Evolutionary conservation across 2,113 vertebrate species (phyloP).

Genomic region (Pycnonotus jocosus): DNA sequence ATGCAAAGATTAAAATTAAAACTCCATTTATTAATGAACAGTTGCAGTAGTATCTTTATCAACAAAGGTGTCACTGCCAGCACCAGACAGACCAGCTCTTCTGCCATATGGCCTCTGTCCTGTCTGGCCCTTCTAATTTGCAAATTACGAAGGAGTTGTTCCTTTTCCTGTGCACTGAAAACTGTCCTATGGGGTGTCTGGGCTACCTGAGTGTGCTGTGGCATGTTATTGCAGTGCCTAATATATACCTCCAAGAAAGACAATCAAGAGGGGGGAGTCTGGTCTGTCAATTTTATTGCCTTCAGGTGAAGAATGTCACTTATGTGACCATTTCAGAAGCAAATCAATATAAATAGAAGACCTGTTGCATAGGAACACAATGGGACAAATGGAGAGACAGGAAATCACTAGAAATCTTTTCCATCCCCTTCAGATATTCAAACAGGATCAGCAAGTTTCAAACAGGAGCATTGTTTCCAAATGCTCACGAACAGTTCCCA

Average conservation of each 20-base stretch:
- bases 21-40: neutral
- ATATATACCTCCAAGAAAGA: neutral
- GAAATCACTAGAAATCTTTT: neutral
- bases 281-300: neutral
- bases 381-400: neutral
- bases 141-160: neutral
- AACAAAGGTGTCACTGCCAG: neutral
- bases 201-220: neutral
- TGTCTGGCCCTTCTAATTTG: neutral
- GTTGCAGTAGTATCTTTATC: neutral
- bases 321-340: neutral
- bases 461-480: too few relatives aligned
- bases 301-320: neutral
- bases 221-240: neutral
- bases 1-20: neutral
- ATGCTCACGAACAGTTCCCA: neutral
- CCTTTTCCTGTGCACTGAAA: neutral
- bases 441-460: neutral
- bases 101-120: fast-evolving
- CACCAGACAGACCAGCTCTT: neutral
- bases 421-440: neutral
- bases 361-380: neutral
- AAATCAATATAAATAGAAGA: neutral
- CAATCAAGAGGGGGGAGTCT: neutral
- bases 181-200: neutral